phyloP scores from a whole-genome alignment of 2,113 vertebrate genomes.

The Serinus canaria region DNA sequence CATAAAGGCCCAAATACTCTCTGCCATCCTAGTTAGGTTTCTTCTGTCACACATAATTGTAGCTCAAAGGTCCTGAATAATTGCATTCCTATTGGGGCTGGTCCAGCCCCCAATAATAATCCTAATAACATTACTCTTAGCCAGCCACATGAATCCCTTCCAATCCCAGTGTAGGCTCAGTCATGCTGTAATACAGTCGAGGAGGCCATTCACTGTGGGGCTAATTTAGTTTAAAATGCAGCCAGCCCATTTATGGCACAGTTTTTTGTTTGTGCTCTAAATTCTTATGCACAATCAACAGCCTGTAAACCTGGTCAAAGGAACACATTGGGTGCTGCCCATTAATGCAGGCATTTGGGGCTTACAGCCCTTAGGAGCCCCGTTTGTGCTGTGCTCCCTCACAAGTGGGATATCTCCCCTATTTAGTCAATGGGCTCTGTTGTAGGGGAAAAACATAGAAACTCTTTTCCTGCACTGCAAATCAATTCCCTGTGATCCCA shows the following conservation, averaged over 20 bases:
- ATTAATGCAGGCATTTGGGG: not conserved
- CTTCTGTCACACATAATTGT: constrained; percentile 22
- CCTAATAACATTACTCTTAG: constrained; percentile 22
- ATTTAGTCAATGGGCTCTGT: not conserved
- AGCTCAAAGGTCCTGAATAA: constrained; percentile 41
- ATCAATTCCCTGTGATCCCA: not conserved
- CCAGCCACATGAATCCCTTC: not conserved
- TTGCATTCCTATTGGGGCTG: not conserved
- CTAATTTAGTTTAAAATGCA: constrained; percentile 33
- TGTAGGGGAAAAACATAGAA: not conserved
- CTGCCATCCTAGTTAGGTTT: not conserved
- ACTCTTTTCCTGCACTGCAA: not conserved
- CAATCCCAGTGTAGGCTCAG: not conserved
- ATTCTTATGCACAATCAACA: constrained; percentile 48
- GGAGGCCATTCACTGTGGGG: not conserved
- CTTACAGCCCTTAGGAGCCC: not conserved
- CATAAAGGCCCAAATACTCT: not conserved
- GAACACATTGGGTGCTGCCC: not conserved
- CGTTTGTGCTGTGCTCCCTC: not conserved
- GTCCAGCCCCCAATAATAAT: constrained; percentile 10
- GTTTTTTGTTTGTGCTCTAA: constrained; percentile 24
- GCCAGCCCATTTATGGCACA: constrained; percentile 29
- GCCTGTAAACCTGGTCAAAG: constrained; percentile 23
- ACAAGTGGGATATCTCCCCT: not conserved
- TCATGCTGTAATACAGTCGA: not conserved